A percentile compares a stretch with the other conserved stretches of the same genome.
phyloP scores from a whole-genome alignment of 1,140 invertebrate species.

The Aphis gossypii region DNA sequence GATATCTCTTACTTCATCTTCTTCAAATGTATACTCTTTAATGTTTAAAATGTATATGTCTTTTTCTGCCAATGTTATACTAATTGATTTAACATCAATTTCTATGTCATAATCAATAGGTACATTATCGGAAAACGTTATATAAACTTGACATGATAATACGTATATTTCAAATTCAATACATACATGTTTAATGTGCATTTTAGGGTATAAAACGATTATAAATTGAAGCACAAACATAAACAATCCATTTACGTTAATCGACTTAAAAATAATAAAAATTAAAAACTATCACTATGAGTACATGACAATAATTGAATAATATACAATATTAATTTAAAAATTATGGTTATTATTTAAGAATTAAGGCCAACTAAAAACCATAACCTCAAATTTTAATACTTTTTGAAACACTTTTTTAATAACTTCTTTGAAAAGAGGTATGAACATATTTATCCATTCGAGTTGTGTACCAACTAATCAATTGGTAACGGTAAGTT shows the following conservation, averaged over 20 bases:
- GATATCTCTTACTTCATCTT: conserved; percentile 38
- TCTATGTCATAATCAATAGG: conserved; percentile 35
- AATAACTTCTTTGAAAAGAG: not conserved
- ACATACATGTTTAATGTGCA: conserved; percentile 53
- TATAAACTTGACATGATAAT: conserved; percentile 53
- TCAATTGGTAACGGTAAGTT: too few relatives aligned
- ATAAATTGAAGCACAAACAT: not conserved
- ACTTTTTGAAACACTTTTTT: not conserved
- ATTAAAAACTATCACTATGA: not conserved
- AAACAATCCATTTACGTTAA: conserved; percentile 8
- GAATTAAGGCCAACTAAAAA: not conserved
- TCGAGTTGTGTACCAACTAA: not conserved
- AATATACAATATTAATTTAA: not conserved
- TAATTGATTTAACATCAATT: conserved; percentile 50
- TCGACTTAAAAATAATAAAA: not conserved
- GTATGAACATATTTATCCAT: not conserved
- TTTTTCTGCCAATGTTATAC: conserved; percentile 26
- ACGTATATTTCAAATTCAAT: conserved; percentile 56
- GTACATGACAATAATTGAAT: too few relatives aligned
- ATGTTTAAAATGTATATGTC: conserved; percentile 4
- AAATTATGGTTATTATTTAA: not conserved
- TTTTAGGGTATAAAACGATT: not conserved
- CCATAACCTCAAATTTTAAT: not conserved
- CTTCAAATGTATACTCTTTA: conserved; percentile 36
- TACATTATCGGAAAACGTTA: conserved; percentile 50